Evolutionary conservation across 2,113 vertebrate genomes (phyloP).

Genomic region (Megaleporinus macrocephalus): DNA sequence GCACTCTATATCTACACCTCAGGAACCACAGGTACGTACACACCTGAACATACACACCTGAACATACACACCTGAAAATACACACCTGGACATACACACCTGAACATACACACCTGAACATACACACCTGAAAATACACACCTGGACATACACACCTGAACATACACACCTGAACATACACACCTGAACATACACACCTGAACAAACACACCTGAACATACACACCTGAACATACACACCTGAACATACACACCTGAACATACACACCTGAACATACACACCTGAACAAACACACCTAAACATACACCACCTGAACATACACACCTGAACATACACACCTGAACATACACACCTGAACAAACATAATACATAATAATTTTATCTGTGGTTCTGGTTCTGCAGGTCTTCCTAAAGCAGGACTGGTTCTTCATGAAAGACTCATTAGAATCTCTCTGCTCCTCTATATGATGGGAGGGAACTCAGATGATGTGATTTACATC

Average conservation of each 20-base stretch:
- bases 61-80: slow-evolving; percentile 59
- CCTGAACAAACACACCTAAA: slow-evolving; percentile 37
- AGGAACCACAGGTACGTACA: slow-evolving; percentile 85
- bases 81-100: no score
- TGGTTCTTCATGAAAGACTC: not conserved
- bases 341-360: slow-evolving; percentile 62
- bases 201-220: no score
- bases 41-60: not conserved
- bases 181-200: not conserved
- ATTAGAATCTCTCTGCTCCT: not conserved
- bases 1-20: slow-evolving; percentile 87
- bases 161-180: slow-evolving; percentile 24
- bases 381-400: slow-evolving; percentile 41
- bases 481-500: slow-evolving; percentile 75
- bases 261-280: no score
- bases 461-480: slow-evolving; percentile 61
- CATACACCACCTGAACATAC: no score
- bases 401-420: slow-evolving; percentile 82
- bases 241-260: slow-evolving; percentile 61
- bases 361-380: no score
- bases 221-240: slow-evolving; percentile 40
- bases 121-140: no score
- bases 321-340: slow-evolving; percentile 38
- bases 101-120: no score
- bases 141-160: slow-evolving; percentile 38